A percentile compares a stretch with the other conserved stretches of the same genome.
phyloP scores from a whole-genome alignment of 2,888 invertebrate species.

The Papilio protenor region DNA sequence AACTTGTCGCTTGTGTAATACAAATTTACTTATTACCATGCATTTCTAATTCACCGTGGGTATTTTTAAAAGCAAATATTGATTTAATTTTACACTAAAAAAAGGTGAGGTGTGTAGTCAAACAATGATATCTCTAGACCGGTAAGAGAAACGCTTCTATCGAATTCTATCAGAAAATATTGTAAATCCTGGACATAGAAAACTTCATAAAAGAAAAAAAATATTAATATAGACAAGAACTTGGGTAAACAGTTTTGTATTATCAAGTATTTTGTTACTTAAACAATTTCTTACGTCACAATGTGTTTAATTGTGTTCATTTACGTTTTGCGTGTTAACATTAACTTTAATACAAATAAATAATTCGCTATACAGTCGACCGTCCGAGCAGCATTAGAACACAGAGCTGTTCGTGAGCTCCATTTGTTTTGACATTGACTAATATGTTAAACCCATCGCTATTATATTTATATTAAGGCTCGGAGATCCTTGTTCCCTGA shows the following conservation, averaged over 20 bases:
- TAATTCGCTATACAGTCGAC: constrained; percentile 57
- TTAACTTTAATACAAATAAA: constrained; percentile 66
- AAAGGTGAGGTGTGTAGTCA: no score
- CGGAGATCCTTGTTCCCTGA: constrained; percentile 1
- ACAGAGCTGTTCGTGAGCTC: constrained; percentile 58
- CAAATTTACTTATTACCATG: no score
- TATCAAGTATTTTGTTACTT: no score
- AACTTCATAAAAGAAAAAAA: no score
- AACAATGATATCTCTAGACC: no score
- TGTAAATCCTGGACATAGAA: no score
- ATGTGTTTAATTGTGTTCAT: constrained; percentile 53
- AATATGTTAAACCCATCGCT: constrained; percentile 57
- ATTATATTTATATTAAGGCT: constrained; percentile 62
- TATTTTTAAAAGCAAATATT: no score
- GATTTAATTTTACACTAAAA: no score
- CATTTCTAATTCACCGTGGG: no score
- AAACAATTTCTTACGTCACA: background rate
- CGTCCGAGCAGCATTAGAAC: constrained; percentile 63
- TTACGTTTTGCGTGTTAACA: constrained; percentile 57
- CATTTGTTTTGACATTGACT: constrained; percentile 62
- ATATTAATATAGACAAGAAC: background rate
- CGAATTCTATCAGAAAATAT: no score
- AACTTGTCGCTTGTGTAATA: no score
- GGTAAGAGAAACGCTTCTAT: no score
- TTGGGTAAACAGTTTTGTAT: background rate